Conservation (phyloP, 2,888 invertebrate genomes). For the Chironomus tentans region DNA sequence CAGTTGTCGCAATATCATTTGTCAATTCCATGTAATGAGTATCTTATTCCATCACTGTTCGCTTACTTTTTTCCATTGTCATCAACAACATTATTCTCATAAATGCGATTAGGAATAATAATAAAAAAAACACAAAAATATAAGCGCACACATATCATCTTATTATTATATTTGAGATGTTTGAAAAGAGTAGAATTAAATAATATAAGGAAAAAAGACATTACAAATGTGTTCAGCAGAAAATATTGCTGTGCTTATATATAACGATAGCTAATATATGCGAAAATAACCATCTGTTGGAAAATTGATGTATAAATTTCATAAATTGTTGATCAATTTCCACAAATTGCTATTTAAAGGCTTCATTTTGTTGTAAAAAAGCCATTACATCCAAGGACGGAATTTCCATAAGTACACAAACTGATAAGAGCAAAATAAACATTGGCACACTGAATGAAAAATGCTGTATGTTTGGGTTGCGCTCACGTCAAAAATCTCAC, state of each 20-base stretch:
- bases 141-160: too few species aligned
- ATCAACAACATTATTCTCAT: too few species aligned
- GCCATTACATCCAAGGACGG: not conserved
- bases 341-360: slow-evolving; percentile 20
- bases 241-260: too few species aligned
- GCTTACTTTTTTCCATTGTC: not conserved
- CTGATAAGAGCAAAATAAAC: slow-evolving; percentile 11
- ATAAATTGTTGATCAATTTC: slow-evolving; percentile 11
- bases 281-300: slow-evolving; percentile 18
- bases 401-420: slow-evolving; percentile 18
- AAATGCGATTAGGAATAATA: too few species aligned
- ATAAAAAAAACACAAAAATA: too few species aligned
- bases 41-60: not conserved
- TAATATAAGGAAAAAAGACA: too few species aligned
- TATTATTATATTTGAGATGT: too few species aligned
- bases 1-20: too few species aligned
- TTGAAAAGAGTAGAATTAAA: too few species aligned
- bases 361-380: slow-evolving; percentile 1
- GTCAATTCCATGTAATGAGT: too few species aligned
- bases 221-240: too few species aligned
- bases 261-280: not conserved
- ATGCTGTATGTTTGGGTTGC: not conserved
- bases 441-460: not conserved
- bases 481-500: not conserved
- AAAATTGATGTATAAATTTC: slow-evolving; percentile 19